phyloP scores from a whole-genome alignment of 2,113 vertebrate species.

The Leuciscus idus region DNA sequence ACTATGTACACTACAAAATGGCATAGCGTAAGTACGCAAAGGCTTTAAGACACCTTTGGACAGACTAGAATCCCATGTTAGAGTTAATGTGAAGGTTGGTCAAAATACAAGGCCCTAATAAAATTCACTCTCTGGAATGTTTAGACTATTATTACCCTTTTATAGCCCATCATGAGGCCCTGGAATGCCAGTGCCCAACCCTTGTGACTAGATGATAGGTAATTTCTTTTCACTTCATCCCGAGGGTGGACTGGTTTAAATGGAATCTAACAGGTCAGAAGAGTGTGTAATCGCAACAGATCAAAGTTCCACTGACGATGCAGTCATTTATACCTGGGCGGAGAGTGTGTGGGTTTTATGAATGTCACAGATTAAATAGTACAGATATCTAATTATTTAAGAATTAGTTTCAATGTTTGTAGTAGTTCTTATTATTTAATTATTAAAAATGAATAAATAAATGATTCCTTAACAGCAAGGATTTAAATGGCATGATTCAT shows the following conservation, averaged over 20 bases:
- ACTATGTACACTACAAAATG: too few species aligned
- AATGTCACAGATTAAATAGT: background rate
- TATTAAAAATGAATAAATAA: too few species aligned
- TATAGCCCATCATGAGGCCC: constrained; percentile 38
- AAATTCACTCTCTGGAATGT: constrained; percentile 38
- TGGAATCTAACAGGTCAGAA: constrained; percentile 15
- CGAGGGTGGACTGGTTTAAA: constrained; percentile 12
- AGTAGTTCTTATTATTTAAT: background rate
- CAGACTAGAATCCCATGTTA: background rate
- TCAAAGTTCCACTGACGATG: constrained; percentile 26
- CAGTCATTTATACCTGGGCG: constrained; percentile 21
- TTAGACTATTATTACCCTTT: constrained; percentile 28
- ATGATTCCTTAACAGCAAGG: too few species aligned
- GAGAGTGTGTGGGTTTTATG: background rate
- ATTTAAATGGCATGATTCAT: too few species aligned
- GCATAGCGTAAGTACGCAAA: too few species aligned
- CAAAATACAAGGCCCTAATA: background rate
- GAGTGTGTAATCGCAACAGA: background rate
- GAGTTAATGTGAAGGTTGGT: background rate
- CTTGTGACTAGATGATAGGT: constrained; percentile 28
- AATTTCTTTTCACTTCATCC: background rate
- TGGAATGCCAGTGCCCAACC: constrained; percentile 44
- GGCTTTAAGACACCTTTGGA: background rate
- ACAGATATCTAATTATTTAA: too few species aligned
- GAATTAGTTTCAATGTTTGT: background rate